Conservation (phyloP, 2,888 invertebrate genomes). For the Conistra vaccinii region DNA sequence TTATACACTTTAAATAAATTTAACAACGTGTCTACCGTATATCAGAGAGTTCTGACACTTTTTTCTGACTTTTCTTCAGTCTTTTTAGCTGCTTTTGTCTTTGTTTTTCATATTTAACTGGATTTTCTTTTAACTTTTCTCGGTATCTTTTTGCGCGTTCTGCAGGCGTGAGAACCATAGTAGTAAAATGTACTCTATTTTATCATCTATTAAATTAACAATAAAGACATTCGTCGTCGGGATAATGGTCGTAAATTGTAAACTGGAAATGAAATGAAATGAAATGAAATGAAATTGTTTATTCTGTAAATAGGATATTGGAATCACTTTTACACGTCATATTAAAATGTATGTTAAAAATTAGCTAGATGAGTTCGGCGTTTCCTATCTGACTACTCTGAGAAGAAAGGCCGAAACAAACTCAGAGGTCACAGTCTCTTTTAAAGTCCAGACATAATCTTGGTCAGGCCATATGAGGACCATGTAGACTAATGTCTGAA, state of each 20-base stretch:
- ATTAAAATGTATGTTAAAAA: too few relatives aligned
- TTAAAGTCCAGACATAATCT: too few relatives aligned
- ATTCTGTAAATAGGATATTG: too few relatives aligned
- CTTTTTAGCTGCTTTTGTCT: constrained; percentile 14
- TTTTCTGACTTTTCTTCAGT: constrained; percentile 10
- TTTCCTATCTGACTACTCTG: too few relatives aligned
- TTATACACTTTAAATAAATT: constrained; percentile 39
- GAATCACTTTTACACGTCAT: too few relatives aligned
- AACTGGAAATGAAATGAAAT: too few relatives aligned
- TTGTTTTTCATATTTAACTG: constrained; percentile 19
- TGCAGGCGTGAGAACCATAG: constrained; percentile 20
- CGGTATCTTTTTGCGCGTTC: constrained; percentile 18
- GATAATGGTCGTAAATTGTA: constrained; percentile 2
- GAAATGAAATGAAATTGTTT: too few relatives aligned
- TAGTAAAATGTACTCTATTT: constrained; percentile 1
- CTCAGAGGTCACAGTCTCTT: too few relatives aligned
- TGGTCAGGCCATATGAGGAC: too few relatives aligned
- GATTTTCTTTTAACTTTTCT: constrained; percentile 25
- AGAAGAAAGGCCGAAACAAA: too few relatives aligned
- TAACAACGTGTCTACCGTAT: constrained; percentile 26
- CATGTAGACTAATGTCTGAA: too few relatives aligned
- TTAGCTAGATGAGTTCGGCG: too few relatives aligned
- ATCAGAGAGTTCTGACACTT: constrained; percentile 5
- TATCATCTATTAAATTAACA: constrained; percentile 1
- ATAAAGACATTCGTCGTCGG: neutral